Evolutionary conservation across 2,113 vertebrate species (phyloP), one percentile per base, ranked within the genome.

Genomic region (Sinosuthora webbiana): DNA sequence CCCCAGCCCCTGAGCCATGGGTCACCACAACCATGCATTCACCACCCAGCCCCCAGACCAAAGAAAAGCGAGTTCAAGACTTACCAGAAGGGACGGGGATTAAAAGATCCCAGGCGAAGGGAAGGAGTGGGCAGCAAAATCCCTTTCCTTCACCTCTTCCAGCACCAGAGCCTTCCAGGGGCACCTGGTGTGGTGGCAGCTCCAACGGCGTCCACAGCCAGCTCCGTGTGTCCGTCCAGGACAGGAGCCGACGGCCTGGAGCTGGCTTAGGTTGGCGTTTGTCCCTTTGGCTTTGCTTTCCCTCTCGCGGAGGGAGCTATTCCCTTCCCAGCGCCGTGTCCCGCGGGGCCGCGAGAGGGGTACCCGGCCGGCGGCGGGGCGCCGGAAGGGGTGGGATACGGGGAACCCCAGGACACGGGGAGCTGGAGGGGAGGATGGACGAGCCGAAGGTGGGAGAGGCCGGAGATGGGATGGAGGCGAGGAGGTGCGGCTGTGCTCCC

Each of bases 151-250:
- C 19, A 4, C 91, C 59, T 71, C 42, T 90, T 93, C 86, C 75
- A 82, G 86, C 60, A 87, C 90, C 96, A 95, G 93, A 97, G 94
- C 95, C 76, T 97, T 96, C 93, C 94, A 87, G 55, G 93, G 94
- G 91, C 83, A 95, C 91, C 96, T 71, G 87, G 75, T 44, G 62
- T 4, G 31, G 94, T 47, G 75, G 91, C 86, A 87, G 92, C 89
- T 95, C 56, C 14, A 83, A 57, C 7, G 6, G 94, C 3, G 93
- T 67, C 96, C 16, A 31, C 45, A 78, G 97, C 74, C 85, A 20
- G 55, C 97, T 85, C 95, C 3, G 84, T 63, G 94, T 87, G 96
- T 85, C 83, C 23, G 96, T 96, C 97, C 96, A 97, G 90, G 82
- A 97, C 97, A 93, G 97, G 80, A 96, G 94, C 85, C 13, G 85